Conservation (phyloP, 2,113 vertebrate genomes). For the Pteruthius melanotis region DNA sequence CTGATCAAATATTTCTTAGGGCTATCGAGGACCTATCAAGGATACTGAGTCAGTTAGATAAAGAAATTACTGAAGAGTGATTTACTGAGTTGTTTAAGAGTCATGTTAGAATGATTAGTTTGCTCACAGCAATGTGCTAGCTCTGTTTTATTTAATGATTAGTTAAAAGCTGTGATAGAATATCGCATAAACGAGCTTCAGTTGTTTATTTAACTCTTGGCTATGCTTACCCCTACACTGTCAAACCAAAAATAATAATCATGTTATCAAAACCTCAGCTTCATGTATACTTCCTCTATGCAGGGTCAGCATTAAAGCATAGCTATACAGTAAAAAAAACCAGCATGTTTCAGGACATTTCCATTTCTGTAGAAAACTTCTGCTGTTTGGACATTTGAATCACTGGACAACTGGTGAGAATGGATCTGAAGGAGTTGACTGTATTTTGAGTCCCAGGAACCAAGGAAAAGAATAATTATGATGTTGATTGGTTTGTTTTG, state of each 20-base stretch:
- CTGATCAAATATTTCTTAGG: constrained; percentile 69
- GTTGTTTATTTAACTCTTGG: constrained; percentile 28
- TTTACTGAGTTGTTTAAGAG: constrained; percentile 64
- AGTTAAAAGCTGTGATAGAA: constrained; percentile 43
- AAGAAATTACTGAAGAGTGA: constrained; percentile 66
- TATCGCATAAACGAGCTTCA: neutral
- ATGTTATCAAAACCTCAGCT: neutral
- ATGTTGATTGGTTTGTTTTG: neutral
- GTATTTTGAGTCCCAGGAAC: neutral
- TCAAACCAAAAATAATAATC: constrained; percentile 18
- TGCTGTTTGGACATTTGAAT: neutral
- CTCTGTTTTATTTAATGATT: constrained; percentile 63
- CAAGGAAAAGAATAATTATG: neutral
- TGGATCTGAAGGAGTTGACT: neutral
- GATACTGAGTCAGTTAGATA: constrained; percentile 60
- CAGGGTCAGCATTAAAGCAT: neutral
- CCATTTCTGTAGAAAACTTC: neutral
- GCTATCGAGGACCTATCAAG: constrained; percentile 54
- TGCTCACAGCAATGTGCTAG: constrained; percentile 58
- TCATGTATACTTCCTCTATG: neutral
- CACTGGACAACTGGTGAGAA: neutral
- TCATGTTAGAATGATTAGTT: constrained; percentile 59
- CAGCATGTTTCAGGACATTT: neutral
- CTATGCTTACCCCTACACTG: neutral
- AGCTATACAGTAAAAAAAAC: neutral